phyloP scores from a whole-genome alignment of 2,888 invertebrate species.

The Cheilosia grossa region DNA sequence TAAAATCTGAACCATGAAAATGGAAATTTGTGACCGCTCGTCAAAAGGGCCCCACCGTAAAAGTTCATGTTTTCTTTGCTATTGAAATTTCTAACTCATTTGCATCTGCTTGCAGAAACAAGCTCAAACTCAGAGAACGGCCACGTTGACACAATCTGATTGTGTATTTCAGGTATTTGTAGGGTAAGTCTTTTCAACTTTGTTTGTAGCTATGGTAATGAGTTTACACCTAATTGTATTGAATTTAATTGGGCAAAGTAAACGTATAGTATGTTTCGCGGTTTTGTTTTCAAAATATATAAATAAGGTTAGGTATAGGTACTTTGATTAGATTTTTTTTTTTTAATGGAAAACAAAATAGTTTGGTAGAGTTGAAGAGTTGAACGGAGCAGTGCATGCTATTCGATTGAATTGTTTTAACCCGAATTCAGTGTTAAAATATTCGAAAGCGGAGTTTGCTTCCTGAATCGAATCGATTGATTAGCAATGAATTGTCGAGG shows the following conservation, averaged over 20 bases:
- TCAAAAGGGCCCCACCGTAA: slow-evolving; percentile 17
- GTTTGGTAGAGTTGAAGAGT: no score
- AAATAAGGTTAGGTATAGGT: no score
- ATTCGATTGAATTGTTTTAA: no score
- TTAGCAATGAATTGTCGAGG: no score
- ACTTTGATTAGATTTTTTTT: no score
- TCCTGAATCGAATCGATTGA: no score
- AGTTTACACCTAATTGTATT: neutral
- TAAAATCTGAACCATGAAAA: slow-evolving; percentile 14
- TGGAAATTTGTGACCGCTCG: slow-evolving; percentile 26
- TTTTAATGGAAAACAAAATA: no score
- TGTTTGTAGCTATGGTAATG: neutral
- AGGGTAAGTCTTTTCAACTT: neutral
- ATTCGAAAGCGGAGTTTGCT: no score
- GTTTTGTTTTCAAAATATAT: no score
- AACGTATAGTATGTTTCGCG: no score
- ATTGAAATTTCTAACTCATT: neutral
- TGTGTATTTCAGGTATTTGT: neutral
- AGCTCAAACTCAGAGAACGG: neutral
- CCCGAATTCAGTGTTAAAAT: no score
- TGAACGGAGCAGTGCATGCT: no score
- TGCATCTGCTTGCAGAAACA: neutral
- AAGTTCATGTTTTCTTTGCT: slow-evolving; percentile 10
- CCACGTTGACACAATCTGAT: slow-evolving; percentile 12
- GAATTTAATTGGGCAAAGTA: slow-evolving; percentile 2